Evolutionary conservation across 2,797 vertebrate genomes (phyloP), one percentile per base, ranked within the genome.

Genomic region (Cuculus canorus): DNA sequence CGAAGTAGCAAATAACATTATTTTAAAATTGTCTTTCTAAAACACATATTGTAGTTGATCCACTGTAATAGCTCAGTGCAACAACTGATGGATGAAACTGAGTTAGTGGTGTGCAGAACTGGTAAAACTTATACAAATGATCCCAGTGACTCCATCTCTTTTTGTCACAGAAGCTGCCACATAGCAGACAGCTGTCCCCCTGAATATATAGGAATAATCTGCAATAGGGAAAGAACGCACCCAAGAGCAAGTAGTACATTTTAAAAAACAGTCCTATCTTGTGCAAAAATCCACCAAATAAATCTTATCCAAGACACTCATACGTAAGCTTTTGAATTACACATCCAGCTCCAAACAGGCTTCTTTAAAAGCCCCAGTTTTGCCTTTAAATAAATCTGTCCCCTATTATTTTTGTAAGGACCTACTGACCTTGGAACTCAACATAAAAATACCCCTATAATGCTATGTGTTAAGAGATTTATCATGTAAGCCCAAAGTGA

Each of bases 391-490:
- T 75, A 69, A 87, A 59, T 5, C 32, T 70, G 89, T 32, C 19
- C 28, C 23, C 72, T 53, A 72, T 94, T 84, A 86, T 66, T 91
- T 95, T 88, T 6, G 0, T 60, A 84, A 88, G n/a, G 68, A 82
- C 39, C 60, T 85, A 45, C 1, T 60, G 33, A 80, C n/a, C 52
- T 75, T 71, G 81, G 70, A 93, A 84, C 33, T 35, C 54, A 95
- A 90, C 52, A 79, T 21, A 84, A 86, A 94, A 92, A 92, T 63
- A 70, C 4, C 27, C 17, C 59, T 37, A 35, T 50, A 91, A 39
- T 79, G 37, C 52, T 79, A 64, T 25, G 82, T 50, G 84, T 66
- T 90, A 90, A 81, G 39, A 96, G 91, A 95, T 95, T 86, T 77
- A 92, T 43, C 89, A 66, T 0, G 1, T 32, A 89, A 86, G 50